Evolutionary conservation across 2,888 invertebrate species (phyloP).

Genomic region (Microctonus hyperodae): DNA sequence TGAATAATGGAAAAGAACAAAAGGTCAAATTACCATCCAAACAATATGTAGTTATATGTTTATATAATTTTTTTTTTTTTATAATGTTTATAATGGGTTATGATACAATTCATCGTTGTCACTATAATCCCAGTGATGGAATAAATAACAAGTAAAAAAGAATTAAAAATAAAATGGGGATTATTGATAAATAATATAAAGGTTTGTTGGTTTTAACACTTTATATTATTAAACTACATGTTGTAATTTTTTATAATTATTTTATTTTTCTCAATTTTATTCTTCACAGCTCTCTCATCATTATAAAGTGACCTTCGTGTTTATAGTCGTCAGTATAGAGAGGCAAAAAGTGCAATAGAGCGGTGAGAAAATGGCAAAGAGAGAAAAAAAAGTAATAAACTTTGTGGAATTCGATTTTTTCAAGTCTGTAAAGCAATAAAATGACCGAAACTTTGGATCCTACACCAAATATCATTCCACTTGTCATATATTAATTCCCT

Average conservation of each 20-base stretch:
- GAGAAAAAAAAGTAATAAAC: not conserved
- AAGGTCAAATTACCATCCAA: no score
- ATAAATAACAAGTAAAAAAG: not conserved
- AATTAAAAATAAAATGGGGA: not conserved
- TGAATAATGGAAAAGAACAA: no score
- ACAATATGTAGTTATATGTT: not conserved
- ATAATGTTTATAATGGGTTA: no score
- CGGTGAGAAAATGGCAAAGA: not conserved
- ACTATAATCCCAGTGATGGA: not conserved
- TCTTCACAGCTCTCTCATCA: conserved; percentile 12
- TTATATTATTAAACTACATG: conserved; percentile 13
- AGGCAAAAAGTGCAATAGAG: no score
- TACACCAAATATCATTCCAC: conserved; percentile 13
- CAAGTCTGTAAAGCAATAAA: conserved; percentile 22
- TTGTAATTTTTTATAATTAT: not conserved
- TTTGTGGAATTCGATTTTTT: conserved; percentile 17
- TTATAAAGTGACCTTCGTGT: conserved; percentile 33
- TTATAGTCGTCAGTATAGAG: no score
- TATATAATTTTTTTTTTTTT: not conserved
- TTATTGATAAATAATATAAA: conserved; percentile 5
- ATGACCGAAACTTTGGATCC: conserved; percentile 26
- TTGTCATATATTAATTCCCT: no score
- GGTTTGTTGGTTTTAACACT: not conserved
- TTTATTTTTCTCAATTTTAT: conserved; percentile 3
- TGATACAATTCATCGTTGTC: conserved; percentile 6